Evolutionary conservation across 2,888 invertebrate genomes (phyloP).

Genomic region (Mylabris sibirica): DNA sequence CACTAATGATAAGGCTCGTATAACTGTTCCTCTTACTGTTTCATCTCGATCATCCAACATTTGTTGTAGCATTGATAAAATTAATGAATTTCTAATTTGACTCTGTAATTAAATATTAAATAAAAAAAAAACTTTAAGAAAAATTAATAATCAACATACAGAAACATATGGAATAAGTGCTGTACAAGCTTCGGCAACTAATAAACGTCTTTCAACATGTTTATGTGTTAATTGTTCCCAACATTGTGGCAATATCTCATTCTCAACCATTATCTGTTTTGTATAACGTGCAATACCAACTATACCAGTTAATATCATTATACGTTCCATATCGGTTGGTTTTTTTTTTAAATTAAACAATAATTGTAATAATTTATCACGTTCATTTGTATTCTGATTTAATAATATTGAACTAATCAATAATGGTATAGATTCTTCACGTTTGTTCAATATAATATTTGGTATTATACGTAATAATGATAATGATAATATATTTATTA

Average conservation of each 20-base stretch:
- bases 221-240: slow-evolving; percentile 78
- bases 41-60: slow-evolving; percentile 74
- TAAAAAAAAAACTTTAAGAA: neutral
- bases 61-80: slow-evolving; percentile 76
- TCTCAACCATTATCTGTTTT: slow-evolving; percentile 66
- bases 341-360: slow-evolving; percentile 76
- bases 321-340: slow-evolving; percentile 72
- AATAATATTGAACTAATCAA: slow-evolving; percentile 69
- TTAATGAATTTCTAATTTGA: slow-evolving; percentile 71
- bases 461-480: slow-evolving; percentile 71
- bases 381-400: slow-evolving; percentile 66
- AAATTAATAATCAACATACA: slow-evolving; percentile 56
- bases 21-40: slow-evolving; percentile 68
- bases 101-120: slow-evolving; percentile 52
- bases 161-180: slow-evolving; percentile 71
- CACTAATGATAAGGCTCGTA: slow-evolving; percentile 69
- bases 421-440: slow-evolving; percentile 74
- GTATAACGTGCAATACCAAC: slow-evolving; percentile 62
- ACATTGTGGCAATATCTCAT: slow-evolving; percentile 74
- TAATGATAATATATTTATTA: slow-evolving; percentile 65
- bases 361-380: slow-evolving; percentile 71
- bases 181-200: slow-evolving; percentile 75
- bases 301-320: slow-evolving; percentile 66
- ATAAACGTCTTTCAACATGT: slow-evolving; percentile 69
- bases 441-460: slow-evolving; percentile 72